Evolutionary conservation across 2,113 vertebrate genomes (phyloP).

Genomic region (Chamaetylas fuelleborni): DNA sequence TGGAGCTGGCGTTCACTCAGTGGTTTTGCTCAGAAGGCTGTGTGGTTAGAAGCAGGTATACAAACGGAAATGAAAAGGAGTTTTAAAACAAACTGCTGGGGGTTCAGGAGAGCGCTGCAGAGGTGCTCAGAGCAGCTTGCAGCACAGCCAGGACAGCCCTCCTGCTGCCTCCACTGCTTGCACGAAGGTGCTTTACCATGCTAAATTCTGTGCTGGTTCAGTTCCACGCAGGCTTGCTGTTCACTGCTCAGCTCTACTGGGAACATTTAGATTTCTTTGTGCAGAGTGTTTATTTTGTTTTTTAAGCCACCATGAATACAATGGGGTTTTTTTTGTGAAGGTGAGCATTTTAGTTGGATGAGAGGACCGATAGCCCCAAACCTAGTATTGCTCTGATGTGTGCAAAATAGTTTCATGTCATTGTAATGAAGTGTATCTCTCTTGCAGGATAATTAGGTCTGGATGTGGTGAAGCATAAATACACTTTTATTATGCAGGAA

Average conservation of each 20-base stretch:
- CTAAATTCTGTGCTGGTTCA: not conserved
- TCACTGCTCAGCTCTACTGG: not conserved
- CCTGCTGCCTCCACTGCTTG: not conserved
- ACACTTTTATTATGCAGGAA: not conserved
- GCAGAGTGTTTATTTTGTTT: not conserved
- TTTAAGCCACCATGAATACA: not conserved
- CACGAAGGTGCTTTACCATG: not conserved
- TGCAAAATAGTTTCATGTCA: not conserved
- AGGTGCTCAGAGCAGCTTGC: not conserved
- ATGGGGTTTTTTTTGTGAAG: not conserved
- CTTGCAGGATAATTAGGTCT: not conserved
- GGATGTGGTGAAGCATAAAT: not conserved
- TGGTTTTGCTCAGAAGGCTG: conserved; percentile 22
- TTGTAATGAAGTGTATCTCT: not conserved
- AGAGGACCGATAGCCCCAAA: not conserved
- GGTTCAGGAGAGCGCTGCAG: not conserved
- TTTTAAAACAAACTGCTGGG: not conserved
- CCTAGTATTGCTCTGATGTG: not conserved
- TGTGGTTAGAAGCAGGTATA: conserved; percentile 42
- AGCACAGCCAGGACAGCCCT: not conserved
- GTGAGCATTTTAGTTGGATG: not conserved
- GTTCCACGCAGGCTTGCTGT: not conserved
- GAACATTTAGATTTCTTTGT: not conserved
- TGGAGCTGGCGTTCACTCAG: not conserved
- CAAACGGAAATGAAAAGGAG: conserved; percentile 54